A percentile compares a stretch with the other conserved stretches of the same genome.
Evolutionary conservation across 2,888 invertebrate genomes (phyloP).

Genomic region (Oxycera nigricornis): DNA sequence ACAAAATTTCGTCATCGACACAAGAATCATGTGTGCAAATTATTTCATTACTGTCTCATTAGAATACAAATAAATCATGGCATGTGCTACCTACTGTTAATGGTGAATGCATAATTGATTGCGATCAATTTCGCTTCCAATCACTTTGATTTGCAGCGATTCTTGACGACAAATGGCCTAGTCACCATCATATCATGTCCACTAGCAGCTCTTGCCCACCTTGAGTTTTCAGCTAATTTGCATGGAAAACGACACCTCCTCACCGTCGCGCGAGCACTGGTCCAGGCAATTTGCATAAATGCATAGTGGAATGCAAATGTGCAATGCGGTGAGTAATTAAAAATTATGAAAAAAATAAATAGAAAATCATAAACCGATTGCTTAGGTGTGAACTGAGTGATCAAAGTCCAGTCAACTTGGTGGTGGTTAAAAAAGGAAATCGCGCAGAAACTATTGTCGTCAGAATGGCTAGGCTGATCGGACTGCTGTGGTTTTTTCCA

Average conservation of each 20-base stretch:
- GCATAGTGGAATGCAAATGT: slow-evolving; percentile 8
- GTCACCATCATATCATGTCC: background rate
- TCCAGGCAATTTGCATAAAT: background rate
- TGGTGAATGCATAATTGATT: slow-evolving; percentile 4
- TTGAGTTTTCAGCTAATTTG: slow-evolving; percentile 2
- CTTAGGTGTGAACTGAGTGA: slow-evolving; percentile 21
- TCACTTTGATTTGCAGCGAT: slow-evolving; percentile 13
- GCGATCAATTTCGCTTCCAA: background rate
- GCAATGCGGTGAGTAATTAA: slow-evolving; percentile 7
- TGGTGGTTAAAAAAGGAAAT: too few species aligned
- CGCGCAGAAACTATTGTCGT: background rate
- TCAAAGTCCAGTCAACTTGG: slow-evolving; percentile 23
- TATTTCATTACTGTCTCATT: slow-evolving; percentile 11
- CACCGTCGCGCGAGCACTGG: background rate
- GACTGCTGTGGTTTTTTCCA: background rate
- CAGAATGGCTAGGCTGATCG: background rate
- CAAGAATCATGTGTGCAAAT: background rate
- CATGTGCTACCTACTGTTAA: background rate
- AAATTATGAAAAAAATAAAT: background rate
- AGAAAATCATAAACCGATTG: background rate
- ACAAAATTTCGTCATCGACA: too few species aligned
- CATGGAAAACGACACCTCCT: slow-evolving; percentile 8
- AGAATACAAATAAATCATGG: background rate
- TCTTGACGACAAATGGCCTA: background rate
- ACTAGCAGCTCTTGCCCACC: slow-evolving; percentile 4